Percentiles rank a stretch among this genome's conserved stretches.
Conservation (phyloP, 2,888 invertebrate genomes). For the Drosophila nr. perissopoda region DNA sequence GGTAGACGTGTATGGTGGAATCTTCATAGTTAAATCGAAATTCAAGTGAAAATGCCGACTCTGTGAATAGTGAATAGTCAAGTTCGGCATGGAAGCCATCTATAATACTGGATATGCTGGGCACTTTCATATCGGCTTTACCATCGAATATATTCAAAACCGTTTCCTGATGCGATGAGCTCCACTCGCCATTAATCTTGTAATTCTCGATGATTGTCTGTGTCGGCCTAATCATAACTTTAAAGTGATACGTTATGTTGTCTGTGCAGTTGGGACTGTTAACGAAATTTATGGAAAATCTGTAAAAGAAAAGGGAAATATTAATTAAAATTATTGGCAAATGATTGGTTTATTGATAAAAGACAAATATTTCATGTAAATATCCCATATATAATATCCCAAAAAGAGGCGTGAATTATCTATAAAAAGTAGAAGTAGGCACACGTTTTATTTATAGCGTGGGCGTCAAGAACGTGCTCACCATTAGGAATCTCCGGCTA, state of each 20-base stretch:
- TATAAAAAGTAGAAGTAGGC: slow-evolving; percentile 2
- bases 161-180: slow-evolving; percentile 70
- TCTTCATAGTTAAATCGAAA: slow-evolving; percentile 72
- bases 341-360: background rate
- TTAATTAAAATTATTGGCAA: slow-evolving; percentile 1
- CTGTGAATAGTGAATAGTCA: slow-evolving; percentile 81
- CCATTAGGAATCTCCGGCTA: slow-evolving; percentile 12
- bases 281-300: slow-evolving; percentile 84
- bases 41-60: slow-evolving; percentile 80
- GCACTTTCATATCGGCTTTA: slow-evolving; percentile 51
- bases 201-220: slow-evolving; percentile 80
- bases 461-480: slow-evolving; percentile 49
- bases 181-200: slow-evolving; percentile 82
- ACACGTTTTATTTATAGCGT: background rate
- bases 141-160: slow-evolving; percentile 75
- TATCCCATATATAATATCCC: background rate
- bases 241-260: slow-evolving; percentile 83
- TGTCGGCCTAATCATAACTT: slow-evolving; percentile 71
- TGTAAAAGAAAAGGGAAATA: slow-evolving; percentile 35
- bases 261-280: slow-evolving; percentile 74
- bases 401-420: background rate
- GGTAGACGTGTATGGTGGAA: slow-evolving; percentile 76
- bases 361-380: background rate
- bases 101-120: slow-evolving; percentile 35
- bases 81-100: slow-evolving; percentile 48